A percentile compares a stretch with the other conserved stretches of the same genome.
phyloP scores from a whole-genome alignment of 2,113 vertebrate genomes.

The Oreochromis spilurus region DNA sequence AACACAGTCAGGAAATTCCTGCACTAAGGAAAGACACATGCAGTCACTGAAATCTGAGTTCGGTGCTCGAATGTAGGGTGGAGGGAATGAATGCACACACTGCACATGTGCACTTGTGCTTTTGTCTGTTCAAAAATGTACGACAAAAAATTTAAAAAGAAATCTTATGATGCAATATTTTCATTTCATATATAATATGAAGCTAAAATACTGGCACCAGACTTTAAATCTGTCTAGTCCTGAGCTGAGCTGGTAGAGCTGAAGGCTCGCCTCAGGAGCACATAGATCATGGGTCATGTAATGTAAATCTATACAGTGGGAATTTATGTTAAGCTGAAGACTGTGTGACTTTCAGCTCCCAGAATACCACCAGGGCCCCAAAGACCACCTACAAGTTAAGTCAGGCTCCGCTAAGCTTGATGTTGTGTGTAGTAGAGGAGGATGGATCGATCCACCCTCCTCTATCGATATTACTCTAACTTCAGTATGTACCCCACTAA shows the following conservation, averaged over 20 bases:
- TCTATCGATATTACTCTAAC: not conserved
- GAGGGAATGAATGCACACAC: not conserved
- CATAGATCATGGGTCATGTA: not conserved
- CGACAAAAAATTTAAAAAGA: not conserved
- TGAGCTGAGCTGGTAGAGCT: not conserved
- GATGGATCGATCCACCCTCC: not conserved
- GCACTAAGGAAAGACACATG: not conserved
- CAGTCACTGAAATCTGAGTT: not conserved
- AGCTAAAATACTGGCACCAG: not conserved
- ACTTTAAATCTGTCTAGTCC: not conserved
- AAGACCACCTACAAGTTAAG: not conserved
- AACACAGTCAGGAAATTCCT: not conserved
- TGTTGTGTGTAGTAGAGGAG: not conserved
- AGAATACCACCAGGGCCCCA: not conserved
- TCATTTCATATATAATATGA: not conserved
- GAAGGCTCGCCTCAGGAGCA: not conserved
- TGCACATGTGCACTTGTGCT: not conserved
- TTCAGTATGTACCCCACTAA: not conserved
- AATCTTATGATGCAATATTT: not conserved
- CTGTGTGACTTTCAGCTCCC: constrained; percentile 3
- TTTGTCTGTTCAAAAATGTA: not conserved
- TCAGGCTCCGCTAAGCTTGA: not conserved
- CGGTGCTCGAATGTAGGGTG: not conserved
- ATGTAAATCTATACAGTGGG: constrained; percentile 5
- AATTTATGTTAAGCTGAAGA: not conserved